Evolutionary conservation across 2,113 vertebrate species (phyloP), one percentile per base, ranked within the genome.

Genomic region (Misgurnus mizolepis): DNA sequence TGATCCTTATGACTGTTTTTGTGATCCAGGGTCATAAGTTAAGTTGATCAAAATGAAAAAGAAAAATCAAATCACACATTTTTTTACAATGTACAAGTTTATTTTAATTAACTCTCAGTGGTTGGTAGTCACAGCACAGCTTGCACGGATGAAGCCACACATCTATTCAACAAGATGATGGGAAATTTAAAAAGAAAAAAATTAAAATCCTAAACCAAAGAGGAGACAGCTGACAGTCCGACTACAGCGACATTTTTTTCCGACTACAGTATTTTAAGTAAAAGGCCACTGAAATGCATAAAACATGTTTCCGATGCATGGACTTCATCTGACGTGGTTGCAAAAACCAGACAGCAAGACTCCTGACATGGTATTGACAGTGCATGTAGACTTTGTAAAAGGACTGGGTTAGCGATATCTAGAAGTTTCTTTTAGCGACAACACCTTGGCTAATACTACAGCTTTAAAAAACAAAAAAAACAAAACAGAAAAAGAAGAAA

Each of bases 261-360:
- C 89, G 81, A 58, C 87, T 91, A 91, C 91, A 93, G 92, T 87
- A 89, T 90, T 88, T 82, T 89, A 65, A 65, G 62, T 91, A 93
- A 94, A 98, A 98, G 95, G 96, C 96, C 97, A 98, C 96, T 96
- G 95, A 97, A 98, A 98, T 97, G 95, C 95, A 95, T 93, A 94
- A 98, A 95, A 95, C 92, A 94, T 93, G 61, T 85, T 82, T 87
- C 87, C 72, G 80, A 88, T 90, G 89, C 85, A 90, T 94, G 93
- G 94, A 92, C 87, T 89, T 85, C 78, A 87, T 86, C 86, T 66
- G 77, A 90, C 78, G 68, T 18, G 90, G 90, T 77, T 91, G 90
- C 90, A 86, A 80, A 67, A 85, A 94, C 83, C 84, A 76, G 87
- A 87, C 87, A 81, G 89, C 91, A 93, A 93, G 93, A 94, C 93